Percentiles rank a stretch among this genome's conserved stretches.
phyloP scores from a whole-genome alignment of 2,113 vertebrate genomes.

The Symphodus melops region DNA sequence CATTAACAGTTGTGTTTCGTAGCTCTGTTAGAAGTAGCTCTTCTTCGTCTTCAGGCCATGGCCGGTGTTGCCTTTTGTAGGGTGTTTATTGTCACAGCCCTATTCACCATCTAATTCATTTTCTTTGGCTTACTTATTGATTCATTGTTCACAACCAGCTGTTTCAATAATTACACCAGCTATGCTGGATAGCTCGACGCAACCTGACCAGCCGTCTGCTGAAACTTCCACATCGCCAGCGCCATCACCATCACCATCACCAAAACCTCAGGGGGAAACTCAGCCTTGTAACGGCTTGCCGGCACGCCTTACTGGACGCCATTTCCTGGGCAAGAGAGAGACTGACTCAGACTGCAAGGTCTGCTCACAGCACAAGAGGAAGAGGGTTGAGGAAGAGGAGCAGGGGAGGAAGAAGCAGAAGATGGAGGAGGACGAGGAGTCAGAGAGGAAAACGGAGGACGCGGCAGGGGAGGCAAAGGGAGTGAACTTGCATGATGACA shows the following conservation, averaged over 20 bases:
- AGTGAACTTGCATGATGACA: not conserved
- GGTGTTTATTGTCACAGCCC: not conserved
- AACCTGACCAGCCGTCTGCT: slow-evolving; percentile 29
- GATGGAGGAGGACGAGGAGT: slow-evolving; percentile 12
- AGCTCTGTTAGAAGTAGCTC: not conserved
- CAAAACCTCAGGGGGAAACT: slow-evolving; percentile 47
- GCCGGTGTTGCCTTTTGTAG: slow-evolving; percentile 4
- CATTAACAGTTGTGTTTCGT: not conserved
- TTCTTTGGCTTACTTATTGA: slow-evolving; percentile 21
- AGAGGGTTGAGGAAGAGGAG: slow-evolving; percentile 46
- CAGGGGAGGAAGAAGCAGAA: not conserved
- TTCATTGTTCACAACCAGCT: slow-evolving; percentile 63
- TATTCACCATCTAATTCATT: slow-evolving; percentile 15
- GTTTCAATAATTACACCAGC: slow-evolving; percentile 70
- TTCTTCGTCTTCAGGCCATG: not conserved
- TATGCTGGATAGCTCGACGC: slow-evolving; percentile 56
- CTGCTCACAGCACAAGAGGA: slow-evolving; percentile 64
- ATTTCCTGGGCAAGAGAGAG: slow-evolving; percentile 68
- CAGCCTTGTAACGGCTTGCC: slow-evolving; percentile 45
- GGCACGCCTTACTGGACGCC: slow-evolving; percentile 68
- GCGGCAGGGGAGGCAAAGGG: not conserved
- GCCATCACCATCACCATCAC: slow-evolving; percentile 5
- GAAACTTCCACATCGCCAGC: slow-evolving; percentile 50
- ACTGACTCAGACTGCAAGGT: slow-evolving; percentile 64
- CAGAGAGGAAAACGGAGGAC: not conserved